Base-by-base conservation (phyloP, 2,888 invertebrate species). In the Drosophila affinis region DNA sequence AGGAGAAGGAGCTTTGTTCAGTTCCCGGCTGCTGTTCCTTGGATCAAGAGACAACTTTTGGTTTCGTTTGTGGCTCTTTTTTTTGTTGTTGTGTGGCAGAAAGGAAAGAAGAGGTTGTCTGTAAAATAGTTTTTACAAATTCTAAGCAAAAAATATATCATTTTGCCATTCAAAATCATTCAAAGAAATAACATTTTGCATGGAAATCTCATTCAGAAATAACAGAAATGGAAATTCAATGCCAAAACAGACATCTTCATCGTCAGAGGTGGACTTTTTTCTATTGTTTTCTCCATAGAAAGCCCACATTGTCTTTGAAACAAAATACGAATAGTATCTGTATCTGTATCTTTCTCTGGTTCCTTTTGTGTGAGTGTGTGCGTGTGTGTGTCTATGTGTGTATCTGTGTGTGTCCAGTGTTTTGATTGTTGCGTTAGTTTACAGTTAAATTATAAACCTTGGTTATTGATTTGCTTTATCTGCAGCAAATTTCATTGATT, bases 11-110 rank as follows among this genome's bases (percentile, higher is more conserved):
- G 81, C 81, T 82, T 82, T 82, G 88, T 79, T 82, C 77, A 82
- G 88, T 82, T 85, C 55, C 82, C 82, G 79, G 77, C 79, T 63
- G 86, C 86, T 48, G 58, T 48, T 81, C 88, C 79, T 81, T 87
- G 88, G 75, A 58, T 82, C n/a, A n/a, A 39, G 39, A 65, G 86
- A 79, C 77, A 87, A 82, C 82, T 87, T 82, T 82, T 82, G 71
- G 82, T 81, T 85, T 79, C 83, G 79, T 74, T 82, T 77, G 87
- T 72, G 77, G 69, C 56, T 76, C 78, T 17, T 56, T 12, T 45
- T 49, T 18, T 24, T 24, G 21, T 5, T 49, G 12, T 9, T 24
- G 27, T 55, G 39, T 54, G 39, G 39, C 51, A 27, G 55, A 48
- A 24, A 47, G 9, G 34, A 57, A 47, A 44, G 9, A n/a, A 12